Evolutionary conservation across 2,113 vertebrate genomes (phyloP).

Genomic region (Ifrita kowaldi): DNA sequence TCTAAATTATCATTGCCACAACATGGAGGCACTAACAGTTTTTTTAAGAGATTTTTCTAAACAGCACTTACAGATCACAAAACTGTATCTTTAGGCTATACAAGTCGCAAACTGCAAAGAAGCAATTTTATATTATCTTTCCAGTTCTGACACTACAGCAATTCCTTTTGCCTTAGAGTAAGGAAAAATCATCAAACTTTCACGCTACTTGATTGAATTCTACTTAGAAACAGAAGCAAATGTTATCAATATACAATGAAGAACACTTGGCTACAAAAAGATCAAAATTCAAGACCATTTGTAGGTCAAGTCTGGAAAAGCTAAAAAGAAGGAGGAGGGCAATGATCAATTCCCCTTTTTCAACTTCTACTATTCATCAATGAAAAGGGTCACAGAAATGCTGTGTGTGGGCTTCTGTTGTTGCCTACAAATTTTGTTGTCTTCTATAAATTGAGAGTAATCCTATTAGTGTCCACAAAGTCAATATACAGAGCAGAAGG

Average conservation of each 20-base stretch:
- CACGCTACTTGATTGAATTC: background rate
- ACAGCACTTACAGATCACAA: accelerated
- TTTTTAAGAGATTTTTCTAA: background rate
- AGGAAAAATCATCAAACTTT: background rate
- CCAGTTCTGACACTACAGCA: background rate
- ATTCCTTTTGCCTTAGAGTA: background rate
- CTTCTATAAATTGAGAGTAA: background rate
- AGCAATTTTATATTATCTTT: background rate
- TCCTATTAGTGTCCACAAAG: background rate
- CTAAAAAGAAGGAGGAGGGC: background rate
- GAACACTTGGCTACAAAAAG: background rate
- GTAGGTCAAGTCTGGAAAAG: background rate
- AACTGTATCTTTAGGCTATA: accelerated
- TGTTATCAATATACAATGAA: background rate
- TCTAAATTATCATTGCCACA: background rate
- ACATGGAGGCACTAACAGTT: background rate
- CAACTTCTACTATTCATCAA: background rate
- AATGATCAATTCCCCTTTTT: background rate
- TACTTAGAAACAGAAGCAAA: background rate
- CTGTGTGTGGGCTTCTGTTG: background rate
- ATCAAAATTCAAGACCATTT: background rate
- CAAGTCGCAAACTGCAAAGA: background rate
- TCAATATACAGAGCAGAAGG: background rate
- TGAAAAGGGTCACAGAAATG: background rate
- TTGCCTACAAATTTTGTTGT: background rate